Base-by-base conservation (phyloP, 2,797 vertebrate species). In the Mergus octosetaceus region DNA sequence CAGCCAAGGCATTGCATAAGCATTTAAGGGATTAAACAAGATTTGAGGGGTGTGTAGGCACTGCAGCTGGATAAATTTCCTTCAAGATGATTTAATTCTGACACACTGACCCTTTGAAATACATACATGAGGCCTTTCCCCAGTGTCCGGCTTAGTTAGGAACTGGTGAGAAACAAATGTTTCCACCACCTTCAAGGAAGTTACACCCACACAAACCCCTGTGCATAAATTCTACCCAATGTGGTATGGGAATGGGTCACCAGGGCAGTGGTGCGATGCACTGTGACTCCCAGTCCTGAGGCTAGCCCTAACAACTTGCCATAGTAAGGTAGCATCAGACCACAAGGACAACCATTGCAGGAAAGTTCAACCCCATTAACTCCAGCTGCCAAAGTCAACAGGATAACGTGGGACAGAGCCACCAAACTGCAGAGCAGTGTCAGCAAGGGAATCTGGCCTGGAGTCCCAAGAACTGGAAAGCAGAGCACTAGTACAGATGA, bases 41-140 rank as follows among this genome's bases (percentile, higher is more conserved):
- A 94, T 96, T 85, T 94, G 88, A 94, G 84, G 75, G 45, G 51
- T 74, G 81, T 83, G 45, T 66, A 72, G 69, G 27, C 77, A 47
- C 58, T 53, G 69, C 51, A 77, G 78, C 41, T 93, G 77, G 54
- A 91, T 80, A 94, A 69, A 89, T 90, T 89, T 93, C 75, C 41
- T 69, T 76, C 68, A 34, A 54, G 51, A 65, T 65, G 1, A 77
- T 93, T 90, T 82, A 76, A 85, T 87, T 87, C 77, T 77, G 65
- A 82, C 68, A 86, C 61, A n/a, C 43, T 80, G 93, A 90, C 60
- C 85, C 64, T 87, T 91, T 49, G 64, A 93, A 91, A 85, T 34
- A 79, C 16, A 15, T 49, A 49, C 18, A 20, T 0, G 13, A 86
- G 11, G 9, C 53, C 74, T 84, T 86, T 64, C 53, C 8, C 9